Conservation (phyloP, 2,888 invertebrate genomes). For the Elmis aenea region DNA sequence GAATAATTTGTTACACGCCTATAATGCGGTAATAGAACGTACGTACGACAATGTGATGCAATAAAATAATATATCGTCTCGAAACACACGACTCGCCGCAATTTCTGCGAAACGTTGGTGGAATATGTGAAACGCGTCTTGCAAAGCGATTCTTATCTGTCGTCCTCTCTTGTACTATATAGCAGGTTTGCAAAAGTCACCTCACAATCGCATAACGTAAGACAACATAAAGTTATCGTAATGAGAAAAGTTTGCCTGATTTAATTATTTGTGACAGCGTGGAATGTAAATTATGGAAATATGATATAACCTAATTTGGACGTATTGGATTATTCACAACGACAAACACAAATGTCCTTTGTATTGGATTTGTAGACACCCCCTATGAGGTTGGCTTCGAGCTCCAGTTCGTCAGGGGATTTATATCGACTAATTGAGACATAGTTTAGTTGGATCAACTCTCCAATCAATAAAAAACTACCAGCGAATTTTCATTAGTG, state of each 20-base stretch:
- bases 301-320: constrained; percentile 28
- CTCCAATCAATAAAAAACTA: constrained; percentile 23
- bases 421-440: constrained; percentile 22
- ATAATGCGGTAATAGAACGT: too few species aligned
- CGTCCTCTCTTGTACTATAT: constrained; percentile 5
- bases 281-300: constrained; percentile 32
- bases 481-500: constrained; percentile 12
- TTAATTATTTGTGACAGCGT: constrained; percentile 31
- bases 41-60: constrained; percentile 14
- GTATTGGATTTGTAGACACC: constrained; percentile 21
- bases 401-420: constrained; percentile 18
- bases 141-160: constrained; percentile 4
- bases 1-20: too few species aligned
- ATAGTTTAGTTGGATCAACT: constrained; percentile 21
- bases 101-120: constrained; percentile 9
- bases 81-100: constrained; percentile 7
- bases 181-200: constrained; percentile 10
- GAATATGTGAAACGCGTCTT: constrained; percentile 10
- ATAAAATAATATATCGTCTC: constrained; percentile 16
- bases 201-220: constrained; percentile 16
- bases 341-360: constrained; percentile 25
- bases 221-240: constrained; percentile 23
- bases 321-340: constrained; percentile 29
- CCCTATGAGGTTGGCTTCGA: constrained; percentile 13
- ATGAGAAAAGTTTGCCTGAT: constrained; percentile 33